These are phyloP conservation scores for Aspidapion aeneum DNA, from an alignment of 2,888 invertebrate genomes.

Conservation along the genomic window DNA sequence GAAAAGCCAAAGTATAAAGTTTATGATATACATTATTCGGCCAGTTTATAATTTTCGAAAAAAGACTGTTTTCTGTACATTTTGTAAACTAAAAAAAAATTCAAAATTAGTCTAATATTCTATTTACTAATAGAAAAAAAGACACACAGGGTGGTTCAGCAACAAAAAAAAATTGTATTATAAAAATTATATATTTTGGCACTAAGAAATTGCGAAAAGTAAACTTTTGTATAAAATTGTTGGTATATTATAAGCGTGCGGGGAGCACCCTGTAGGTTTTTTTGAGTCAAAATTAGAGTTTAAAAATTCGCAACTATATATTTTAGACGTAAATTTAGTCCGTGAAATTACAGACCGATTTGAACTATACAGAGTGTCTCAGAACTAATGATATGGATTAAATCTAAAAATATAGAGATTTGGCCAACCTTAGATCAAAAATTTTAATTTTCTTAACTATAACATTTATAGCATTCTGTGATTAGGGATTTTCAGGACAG, in stretches of 20 bases:
- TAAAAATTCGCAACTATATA: background rate
- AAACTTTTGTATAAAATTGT: background rate
- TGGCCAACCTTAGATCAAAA: too few relatives aligned
- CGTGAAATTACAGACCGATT: too few relatives aligned
- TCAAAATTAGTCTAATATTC: background rate
- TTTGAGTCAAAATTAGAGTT: background rate
- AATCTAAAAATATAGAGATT: too few relatives aligned
- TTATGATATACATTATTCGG: conserved; percentile 51
- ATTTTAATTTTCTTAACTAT: too few relatives aligned
- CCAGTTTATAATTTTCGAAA: conserved; percentile 49
- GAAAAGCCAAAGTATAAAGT: conserved; percentile 48
- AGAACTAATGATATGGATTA: too few relatives aligned
- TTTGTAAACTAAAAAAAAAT: conserved; percentile 34
- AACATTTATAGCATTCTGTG: too few relatives aligned
- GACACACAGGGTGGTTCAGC: conserved; percentile 8
- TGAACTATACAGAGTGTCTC: too few relatives aligned
- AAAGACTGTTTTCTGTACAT: conserved; percentile 65
- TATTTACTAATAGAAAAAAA: background rate
- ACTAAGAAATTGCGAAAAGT: background rate
- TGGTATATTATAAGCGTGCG: background rate
- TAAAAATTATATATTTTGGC: conserved; percentile 1
- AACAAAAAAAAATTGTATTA: conserved; percentile 17
- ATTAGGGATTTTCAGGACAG: too few relatives aligned
- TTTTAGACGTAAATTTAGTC: too few relatives aligned
- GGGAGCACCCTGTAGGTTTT: background rate